Base-by-base conservation (phyloP, 2,888 invertebrate species). In the Exocentrus adspersus region DNA sequence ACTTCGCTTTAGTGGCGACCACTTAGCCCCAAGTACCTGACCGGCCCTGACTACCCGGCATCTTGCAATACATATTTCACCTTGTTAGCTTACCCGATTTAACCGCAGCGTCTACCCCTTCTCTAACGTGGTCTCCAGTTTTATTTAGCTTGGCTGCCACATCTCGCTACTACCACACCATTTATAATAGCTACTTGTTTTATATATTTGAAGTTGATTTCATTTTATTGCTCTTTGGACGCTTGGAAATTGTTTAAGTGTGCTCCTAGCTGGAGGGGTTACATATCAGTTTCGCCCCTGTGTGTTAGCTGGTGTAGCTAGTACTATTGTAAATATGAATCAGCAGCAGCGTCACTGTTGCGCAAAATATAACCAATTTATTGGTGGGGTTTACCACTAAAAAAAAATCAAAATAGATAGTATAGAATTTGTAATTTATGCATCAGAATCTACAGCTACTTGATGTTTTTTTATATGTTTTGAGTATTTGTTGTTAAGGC, bases 1-100 rank as follows among this genome's bases (percentile, higher is more conserved):
- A 77, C 77, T 59, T 74, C 76, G 77, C 77, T 78, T 77, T 63
- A 61, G 75, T 78, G 77, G 78, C 76, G 74, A 80, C 78, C 75
- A 78, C 76, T 77, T 77, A 78, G 75, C 78, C 77, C 81, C 79
- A 77, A 81, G 82, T 82, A 82, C 82, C 82, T 82, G 82, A 82
- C 79, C 81, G 78, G 73, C 73, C 69, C 71, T 64, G 61, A 71
- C 68, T 67, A 69, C 67, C 68, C 68, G 66, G 68, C 69, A 72
- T 70, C 71, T 68, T 68, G 67, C 70, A 59, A 63, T 66, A n/a
- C n/a, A n/a, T n/a, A 64, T 52, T 56, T 50, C 62, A 63, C 65
- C 68, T 67, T 65, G 65, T 67, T 70, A 68, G 61, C 70, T 69
- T 72, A 72, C 65, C 65, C 67, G 66, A 60, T 60, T 65, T 63